phyloP scores from a whole-genome alignment of 1,140 invertebrate species.

The Nasonia longicornis region DNA sequence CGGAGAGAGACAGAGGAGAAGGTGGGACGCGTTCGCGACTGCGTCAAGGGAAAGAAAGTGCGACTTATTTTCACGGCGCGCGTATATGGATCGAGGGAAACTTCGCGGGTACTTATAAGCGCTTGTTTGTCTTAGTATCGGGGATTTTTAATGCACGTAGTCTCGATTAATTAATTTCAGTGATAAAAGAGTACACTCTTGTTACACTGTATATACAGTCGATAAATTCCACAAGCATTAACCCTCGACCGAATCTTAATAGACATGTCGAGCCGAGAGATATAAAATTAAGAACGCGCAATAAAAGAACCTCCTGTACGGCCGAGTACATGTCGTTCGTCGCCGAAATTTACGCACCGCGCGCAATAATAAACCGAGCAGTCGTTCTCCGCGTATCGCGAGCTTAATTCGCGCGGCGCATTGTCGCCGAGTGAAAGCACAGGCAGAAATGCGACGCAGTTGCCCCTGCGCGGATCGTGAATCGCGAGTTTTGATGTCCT shows the following conservation, averaged over 20 bases:
- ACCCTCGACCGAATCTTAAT: constrained; percentile 23
- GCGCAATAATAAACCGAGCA: constrained; percentile 3
- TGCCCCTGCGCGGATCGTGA: background rate
- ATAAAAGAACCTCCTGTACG: background rate
- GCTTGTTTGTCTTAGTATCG: too few species aligned
- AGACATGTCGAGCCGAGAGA: background rate
- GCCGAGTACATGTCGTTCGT: background rate
- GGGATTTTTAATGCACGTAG: background rate
- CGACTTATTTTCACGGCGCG: background rate
- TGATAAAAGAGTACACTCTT: background rate
- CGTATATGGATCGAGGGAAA: background rate
- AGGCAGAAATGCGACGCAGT: background rate
- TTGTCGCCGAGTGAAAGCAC: background rate
- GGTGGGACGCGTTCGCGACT: background rate
- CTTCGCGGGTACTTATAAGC: background rate
- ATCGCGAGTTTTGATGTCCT: background rate
- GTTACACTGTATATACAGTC: background rate
- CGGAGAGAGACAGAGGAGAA: background rate
- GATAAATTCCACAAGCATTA: constrained; percentile 4
- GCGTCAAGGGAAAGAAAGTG: background rate
- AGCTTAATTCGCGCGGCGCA: constrained; percentile 29
- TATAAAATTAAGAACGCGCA: background rate
- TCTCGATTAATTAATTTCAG: background rate
- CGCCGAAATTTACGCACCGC: background rate
- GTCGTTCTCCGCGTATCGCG: background rate